Percentiles rank a stretch among this genome's conserved stretches.
Evolutionary conservation across 2,888 invertebrate species (phyloP).

Genomic region (Chaitophorus viminalis): DNA sequence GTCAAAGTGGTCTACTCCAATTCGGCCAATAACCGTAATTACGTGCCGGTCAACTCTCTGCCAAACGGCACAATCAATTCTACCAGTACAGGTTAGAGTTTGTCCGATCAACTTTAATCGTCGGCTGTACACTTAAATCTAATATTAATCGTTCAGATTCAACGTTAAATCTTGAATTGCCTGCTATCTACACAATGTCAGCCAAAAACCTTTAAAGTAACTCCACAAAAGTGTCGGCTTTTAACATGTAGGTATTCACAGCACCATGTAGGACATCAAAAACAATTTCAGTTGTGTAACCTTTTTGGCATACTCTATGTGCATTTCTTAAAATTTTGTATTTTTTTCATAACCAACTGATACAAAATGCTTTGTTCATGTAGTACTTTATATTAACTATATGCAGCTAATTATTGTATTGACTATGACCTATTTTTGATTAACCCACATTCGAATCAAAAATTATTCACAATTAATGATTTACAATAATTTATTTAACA

Average conservation of each 20-base stretch:
- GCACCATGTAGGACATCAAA: no score
- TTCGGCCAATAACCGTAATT: constrained; percentile 54
- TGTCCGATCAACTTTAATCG: background rate
- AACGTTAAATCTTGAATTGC: background rate
- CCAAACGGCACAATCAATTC: constrained; percentile 52
- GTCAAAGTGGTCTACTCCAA: constrained; percentile 57
- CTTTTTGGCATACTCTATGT: no score
- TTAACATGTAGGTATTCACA: background rate
- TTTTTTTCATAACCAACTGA: background rate
- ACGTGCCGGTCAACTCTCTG: constrained; percentile 46
- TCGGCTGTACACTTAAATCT: background rate
- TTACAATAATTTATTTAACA: background rate
- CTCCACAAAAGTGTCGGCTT: background rate
- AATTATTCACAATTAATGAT: background rate
- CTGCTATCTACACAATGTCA: background rate
- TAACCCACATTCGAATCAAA: background rate
- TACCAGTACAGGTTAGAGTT: constrained; percentile 54
- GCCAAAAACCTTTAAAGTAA: background rate
- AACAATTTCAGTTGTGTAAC: no score
- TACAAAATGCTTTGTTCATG: background rate
- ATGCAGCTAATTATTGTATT: background rate
- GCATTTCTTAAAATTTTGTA: no score
- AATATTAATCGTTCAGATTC: background rate
- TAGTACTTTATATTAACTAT: background rate
- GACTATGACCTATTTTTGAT: constrained; percentile 44